A percentile compares a stretch with the other conserved stretches of the same genome.
phyloP scores from a whole-genome alignment of 2,888 invertebrate species.

The Pseudococcus viburni region DNA sequence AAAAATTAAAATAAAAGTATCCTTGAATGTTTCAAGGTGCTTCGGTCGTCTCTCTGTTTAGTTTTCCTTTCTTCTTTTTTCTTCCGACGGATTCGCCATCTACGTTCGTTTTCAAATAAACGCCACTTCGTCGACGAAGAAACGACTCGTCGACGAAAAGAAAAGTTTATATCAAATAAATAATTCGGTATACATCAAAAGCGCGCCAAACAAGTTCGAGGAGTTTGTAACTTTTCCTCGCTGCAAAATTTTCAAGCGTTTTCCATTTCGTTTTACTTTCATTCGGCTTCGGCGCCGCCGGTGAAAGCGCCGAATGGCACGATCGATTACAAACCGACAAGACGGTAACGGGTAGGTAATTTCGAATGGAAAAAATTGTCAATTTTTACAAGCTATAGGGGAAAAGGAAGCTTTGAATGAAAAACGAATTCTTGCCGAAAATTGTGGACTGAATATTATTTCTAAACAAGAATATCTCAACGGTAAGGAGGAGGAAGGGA shows the following conservation, averaged over 20 bases:
- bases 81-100: not conserved
- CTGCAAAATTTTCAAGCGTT: not conserved
- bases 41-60: not conserved
- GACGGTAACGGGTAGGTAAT: not conserved
- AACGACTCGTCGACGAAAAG: not conserved
- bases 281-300: not conserved
- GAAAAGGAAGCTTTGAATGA: not conserved
- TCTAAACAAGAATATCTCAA: not conserved
- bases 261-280: not conserved
- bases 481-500: too few relatives aligned
- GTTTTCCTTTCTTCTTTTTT: not conserved
- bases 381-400: not conserved
- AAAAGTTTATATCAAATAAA: not conserved
- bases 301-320: not conserved
- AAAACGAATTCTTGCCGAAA: not conserved
- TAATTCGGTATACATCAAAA: constrained; percentile 6
- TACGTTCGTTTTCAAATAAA: not conserved
- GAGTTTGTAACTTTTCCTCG: not conserved
- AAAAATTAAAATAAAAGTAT: constrained; percentile 7
- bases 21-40: constrained; percentile 2
- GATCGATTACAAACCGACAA: not conserved
- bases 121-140: not conserved
- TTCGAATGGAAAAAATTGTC: not conserved
- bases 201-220: constrained; percentile 1
- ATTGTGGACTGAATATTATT: not conserved